These are phyloP conservation scores for Mythimna pallens DNA, from an alignment of 2,888 invertebrate genomes.

Conservation along the genomic window DNA sequence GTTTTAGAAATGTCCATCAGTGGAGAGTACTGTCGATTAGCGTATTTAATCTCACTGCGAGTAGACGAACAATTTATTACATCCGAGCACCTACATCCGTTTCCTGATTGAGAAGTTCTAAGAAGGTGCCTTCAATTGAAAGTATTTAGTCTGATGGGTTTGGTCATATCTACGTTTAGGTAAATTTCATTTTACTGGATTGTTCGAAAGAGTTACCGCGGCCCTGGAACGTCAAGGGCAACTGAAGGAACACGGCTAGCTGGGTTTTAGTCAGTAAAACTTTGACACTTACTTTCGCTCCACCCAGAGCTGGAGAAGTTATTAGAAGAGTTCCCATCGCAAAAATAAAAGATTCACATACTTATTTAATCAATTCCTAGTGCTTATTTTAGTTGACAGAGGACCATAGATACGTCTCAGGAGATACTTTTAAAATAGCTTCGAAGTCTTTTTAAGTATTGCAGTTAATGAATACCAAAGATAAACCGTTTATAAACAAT, in stretches of 20 bases:
- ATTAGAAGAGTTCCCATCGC: too few species aligned
- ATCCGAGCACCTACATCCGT: conserved; percentile 45
- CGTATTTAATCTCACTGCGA: conserved; percentile 33
- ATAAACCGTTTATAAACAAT: neutral
- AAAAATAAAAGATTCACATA: neutral
- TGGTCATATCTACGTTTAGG: too few species aligned
- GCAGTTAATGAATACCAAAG: neutral
- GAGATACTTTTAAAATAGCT: neutral
- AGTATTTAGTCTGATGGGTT: neutral
- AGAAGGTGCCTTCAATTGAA: neutral
- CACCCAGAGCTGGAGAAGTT: too few species aligned
- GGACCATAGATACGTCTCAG: neutral
- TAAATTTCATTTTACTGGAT: too few species aligned
- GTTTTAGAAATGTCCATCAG: conserved; percentile 76
- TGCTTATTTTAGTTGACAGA: neutral
- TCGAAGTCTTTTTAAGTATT: neutral
- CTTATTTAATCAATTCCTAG: neutral
- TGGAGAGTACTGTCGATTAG: conserved; percentile 57
- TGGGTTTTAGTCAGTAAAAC: too few species aligned
- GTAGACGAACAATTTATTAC: conserved; percentile 39
- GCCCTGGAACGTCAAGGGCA: too few species aligned
- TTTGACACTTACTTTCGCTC: too few species aligned
- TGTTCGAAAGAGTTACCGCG: too few species aligned
- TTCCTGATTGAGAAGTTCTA: conserved; percentile 30
- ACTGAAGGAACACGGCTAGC: too few species aligned